Evolutionary conservation across 1,140 invertebrate species (phyloP).

Genomic region (Steinernema khuongi): DNA sequence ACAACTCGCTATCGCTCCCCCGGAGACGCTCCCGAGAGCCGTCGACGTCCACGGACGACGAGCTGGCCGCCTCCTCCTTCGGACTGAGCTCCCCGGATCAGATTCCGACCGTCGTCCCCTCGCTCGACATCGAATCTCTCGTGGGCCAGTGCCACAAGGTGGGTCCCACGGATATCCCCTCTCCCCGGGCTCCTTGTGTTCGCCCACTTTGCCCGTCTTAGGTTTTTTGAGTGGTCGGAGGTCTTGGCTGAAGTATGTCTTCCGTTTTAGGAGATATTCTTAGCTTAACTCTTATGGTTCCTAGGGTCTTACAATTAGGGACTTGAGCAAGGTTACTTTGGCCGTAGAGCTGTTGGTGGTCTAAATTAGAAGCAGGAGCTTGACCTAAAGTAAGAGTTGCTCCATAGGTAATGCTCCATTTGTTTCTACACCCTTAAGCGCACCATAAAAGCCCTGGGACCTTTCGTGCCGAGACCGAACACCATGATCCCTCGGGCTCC

Average conservation of each 20-base stretch:
- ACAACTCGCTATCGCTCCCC: conserved; percentile 1
- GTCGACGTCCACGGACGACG: not conserved
- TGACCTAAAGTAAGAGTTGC: no score
- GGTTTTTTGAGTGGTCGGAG: no score
- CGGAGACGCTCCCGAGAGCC: not conserved
- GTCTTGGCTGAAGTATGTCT: no score
- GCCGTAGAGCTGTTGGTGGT: no score
- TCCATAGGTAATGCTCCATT: no score
- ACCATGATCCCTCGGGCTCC: not conserved
- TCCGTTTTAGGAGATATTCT: no score
- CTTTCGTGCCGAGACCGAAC: not conserved
- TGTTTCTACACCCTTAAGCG: no score
- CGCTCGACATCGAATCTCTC: not conserved
- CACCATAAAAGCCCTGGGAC: not conserved
- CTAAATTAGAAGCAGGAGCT: no score
- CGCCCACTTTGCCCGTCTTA: no score
- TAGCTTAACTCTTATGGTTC: no score
- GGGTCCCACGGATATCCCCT: not conserved
- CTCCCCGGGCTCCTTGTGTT: not conserved
- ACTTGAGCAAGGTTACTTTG: no score
- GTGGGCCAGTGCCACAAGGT: not conserved
- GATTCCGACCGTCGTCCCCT: not conserved
- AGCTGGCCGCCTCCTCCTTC: not conserved
- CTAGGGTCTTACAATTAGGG: no score
- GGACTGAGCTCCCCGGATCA: conserved; percentile 3